A percentile compares a stretch with the other conserved stretches of the same genome.
phyloP scores from a whole-genome alignment of 2,113 vertebrate species.

The Protomyctophum bolini region DNA sequence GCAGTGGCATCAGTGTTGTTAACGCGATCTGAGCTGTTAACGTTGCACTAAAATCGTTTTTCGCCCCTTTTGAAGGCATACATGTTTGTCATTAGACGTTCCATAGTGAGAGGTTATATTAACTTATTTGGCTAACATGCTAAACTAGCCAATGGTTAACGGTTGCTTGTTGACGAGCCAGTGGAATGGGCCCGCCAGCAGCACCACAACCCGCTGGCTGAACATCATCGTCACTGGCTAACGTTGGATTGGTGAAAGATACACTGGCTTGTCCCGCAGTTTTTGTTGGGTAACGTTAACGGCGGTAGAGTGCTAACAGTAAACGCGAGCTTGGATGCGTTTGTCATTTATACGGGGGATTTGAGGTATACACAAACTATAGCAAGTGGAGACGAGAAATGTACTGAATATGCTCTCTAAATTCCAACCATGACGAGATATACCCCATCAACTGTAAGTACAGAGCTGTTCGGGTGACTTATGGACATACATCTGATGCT shows the following conservation, averaged over 20 bases:
- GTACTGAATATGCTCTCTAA: conserved; percentile 71
- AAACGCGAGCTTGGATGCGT: conserved; percentile 43
- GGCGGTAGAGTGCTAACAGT: conserved; percentile 60
- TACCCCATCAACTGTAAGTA: conserved; percentile 75
- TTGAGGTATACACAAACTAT: conserved; percentile 34
- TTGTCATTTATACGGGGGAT: conserved; percentile 49
- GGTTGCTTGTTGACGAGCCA: conserved; percentile 76
- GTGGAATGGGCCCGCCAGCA: conserved; percentile 63
- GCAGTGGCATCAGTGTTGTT: conserved; percentile 53
- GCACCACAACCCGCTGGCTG: conserved; percentile 67
- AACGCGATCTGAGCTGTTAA: conserved; percentile 25
- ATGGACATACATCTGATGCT: conserved; percentile 36
- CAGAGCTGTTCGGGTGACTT: conserved; percentile 40
- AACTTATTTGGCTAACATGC: conserved; percentile 44
- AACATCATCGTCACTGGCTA: conserved; percentile 72
- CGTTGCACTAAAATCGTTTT: conserved; percentile 1
- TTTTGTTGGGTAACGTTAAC: conserved; percentile 62
- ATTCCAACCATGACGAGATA: conserved; percentile 74
- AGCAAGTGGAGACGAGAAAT: conserved; percentile 48
- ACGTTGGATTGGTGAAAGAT: conserved; percentile 64
- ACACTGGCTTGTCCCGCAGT: conserved; percentile 67
- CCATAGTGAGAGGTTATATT: background rate
- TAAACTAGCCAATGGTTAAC: conserved; percentile 71
- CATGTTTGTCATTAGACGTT: conserved; percentile 11
- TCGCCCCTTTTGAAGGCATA: background rate